Base-by-base conservation (phyloP, 2,888 invertebrate species). In the Tiliacea aurago region DNA sequence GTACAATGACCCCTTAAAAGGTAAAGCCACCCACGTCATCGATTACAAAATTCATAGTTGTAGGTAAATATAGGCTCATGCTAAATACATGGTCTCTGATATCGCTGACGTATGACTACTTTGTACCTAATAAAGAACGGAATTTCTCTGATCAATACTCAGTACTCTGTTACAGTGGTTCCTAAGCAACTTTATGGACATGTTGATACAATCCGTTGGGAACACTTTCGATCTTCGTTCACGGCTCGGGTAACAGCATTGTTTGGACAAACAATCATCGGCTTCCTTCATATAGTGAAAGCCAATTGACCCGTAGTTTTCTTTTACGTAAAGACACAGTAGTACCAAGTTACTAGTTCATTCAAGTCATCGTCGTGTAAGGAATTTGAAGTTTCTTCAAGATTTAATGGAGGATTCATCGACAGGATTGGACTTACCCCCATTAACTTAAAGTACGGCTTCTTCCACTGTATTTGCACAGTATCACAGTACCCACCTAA, bases 111-210 rank as follows among this genome's bases (percentile, higher is more conserved):
- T 37, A 4, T 37, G 37, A 5, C 37, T 37, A 23, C 47, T 72
- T n/a, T 11, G 18, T 61, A 33, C n/a, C 33, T 43, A 62, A 51
- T 68, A 51, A 43, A 72, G 70, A 47, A 20, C 23, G 53, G 43
- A 47, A 23, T 61, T 72, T 68, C 13, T 56, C 56, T 65, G 58
- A 67, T 76, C 70, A 76, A 81, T 84, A 79, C 61, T 59, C 49
- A 47, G 53, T 49, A 66, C 76, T 55, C 9, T 28, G 53, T 55
- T 55, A 76, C 73, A 69, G 65, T 62, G 63, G 78, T 82, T 86
- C 83, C 90, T 88, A 88, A 88, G 81, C 80, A 85, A 90, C 84
- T 85, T 87, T 86, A 90, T 88, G 73, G 87, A 84, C 72, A 47
- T 89, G 90, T 90, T 91, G 47, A 65, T 89, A 90, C 85, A 72